phyloP scores from a whole-genome alignment of 2,113 vertebrate species.

The Corythornis vintsioides region DNA sequence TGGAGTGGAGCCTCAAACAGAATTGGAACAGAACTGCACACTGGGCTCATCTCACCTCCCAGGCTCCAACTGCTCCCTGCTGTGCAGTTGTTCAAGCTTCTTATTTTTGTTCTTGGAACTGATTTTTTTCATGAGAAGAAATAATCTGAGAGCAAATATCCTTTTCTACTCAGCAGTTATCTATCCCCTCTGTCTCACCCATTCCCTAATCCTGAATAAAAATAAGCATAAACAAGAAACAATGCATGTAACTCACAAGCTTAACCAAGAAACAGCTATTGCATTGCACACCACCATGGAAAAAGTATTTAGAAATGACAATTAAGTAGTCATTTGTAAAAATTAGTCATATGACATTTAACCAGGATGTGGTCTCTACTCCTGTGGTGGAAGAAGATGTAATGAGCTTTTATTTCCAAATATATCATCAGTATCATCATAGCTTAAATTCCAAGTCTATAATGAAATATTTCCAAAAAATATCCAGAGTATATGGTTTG shows the following conservation, averaged over 20 bases:
- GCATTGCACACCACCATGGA: background rate
- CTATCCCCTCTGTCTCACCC: background rate
- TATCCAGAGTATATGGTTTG: background rate
- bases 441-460: constrained; percentile 22
- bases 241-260: background rate
- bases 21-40: background rate
- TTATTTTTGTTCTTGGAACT: background rate
- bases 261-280: constrained; percentile 1
- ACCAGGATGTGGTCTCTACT: constrained; percentile 53
- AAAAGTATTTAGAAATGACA: constrained; percentile 32
- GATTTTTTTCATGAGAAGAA: background rate
- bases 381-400: background rate
- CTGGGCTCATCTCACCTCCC: background rate
- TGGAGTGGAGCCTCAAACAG: background rate
- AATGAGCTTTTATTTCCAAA: constrained; percentile 49
- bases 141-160: background rate
- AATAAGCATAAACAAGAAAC: background rate
- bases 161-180: background rate
- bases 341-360: constrained; percentile 46
- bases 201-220: background rate
- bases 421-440: background rate
- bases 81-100: background rate
- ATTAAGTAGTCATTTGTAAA: constrained; percentile 10
- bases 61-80: background rate
- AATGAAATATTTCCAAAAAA: background rate